phyloP scores from a whole-genome alignment of 2,113 vertebrate genomes.

The Bufo bufo region DNA sequence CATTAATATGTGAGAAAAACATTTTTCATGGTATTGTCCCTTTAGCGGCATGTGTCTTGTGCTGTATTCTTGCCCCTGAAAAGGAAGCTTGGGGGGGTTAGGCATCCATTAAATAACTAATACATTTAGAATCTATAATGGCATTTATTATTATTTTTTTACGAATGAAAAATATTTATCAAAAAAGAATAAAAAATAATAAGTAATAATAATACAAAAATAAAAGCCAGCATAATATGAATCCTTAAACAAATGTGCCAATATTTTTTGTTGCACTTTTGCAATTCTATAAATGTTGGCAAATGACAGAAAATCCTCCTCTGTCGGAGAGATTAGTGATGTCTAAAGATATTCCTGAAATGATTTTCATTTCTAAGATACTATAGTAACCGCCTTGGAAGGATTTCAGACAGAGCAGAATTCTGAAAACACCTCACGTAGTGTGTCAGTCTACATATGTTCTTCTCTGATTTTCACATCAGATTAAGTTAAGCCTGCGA shows the following conservation, averaged over 20 bases:
- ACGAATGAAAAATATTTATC: too few species aligned
- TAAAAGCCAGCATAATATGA: not conserved
- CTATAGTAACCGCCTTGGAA: slow-evolving; percentile 2
- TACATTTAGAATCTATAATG: too few species aligned
- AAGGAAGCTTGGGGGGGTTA: too few species aligned
- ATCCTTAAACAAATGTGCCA: not conserved
- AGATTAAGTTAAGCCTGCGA: slow-evolving; percentile 25
- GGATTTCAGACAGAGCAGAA: not conserved
- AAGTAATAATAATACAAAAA: too few species aligned
- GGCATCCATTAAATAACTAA: too few species aligned
- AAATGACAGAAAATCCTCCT: not conserved
- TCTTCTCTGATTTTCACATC: slow-evolving; percentile 24
- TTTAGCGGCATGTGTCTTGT: too few species aligned
- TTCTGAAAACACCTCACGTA: slow-evolving; percentile 43
- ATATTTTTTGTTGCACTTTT: not conserved
- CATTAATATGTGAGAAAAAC: too few species aligned
- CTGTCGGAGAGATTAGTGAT: not conserved
- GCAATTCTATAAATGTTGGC: not conserved
- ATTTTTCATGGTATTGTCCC: too few species aligned
- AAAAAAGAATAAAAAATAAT: too few species aligned
- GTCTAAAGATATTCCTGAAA: not conserved
- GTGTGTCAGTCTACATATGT: slow-evolving; percentile 26
- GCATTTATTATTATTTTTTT: too few species aligned
- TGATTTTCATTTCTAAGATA: slow-evolving; percentile 18
- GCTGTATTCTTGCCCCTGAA: too few species aligned